These are phyloP conservation scores for Chloroclystis v-ata DNA, from an alignment of 2,888 invertebrate species.

Conservation along the genomic window DNA sequence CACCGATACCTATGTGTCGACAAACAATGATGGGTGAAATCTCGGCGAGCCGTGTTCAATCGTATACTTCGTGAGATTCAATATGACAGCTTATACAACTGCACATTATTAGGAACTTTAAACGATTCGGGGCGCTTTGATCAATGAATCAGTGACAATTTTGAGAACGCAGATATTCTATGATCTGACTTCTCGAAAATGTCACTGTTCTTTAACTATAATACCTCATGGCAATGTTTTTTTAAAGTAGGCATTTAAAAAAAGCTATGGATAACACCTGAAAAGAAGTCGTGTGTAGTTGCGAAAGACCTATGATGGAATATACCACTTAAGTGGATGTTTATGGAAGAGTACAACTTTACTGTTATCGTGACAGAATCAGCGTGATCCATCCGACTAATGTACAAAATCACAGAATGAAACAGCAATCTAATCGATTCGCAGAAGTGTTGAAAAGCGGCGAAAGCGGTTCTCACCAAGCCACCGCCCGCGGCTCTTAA, in stretches of 20 bases:
- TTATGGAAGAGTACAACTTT: too few species aligned
- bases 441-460: conserved; percentile 73
- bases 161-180: too few species aligned
- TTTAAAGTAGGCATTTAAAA: too few species aligned
- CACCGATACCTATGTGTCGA: conserved; percentile 17
- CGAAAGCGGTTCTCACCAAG: conserved; percentile 70
- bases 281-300: neutral
- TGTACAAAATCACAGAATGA: conserved; percentile 53
- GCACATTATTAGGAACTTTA: too few species aligned
- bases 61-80: conserved; percentile 14
- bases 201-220: too few species aligned
- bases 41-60: neutral
- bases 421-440: conserved; percentile 68
- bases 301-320: neutral
- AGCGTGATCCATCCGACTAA: conserved; percentile 35
- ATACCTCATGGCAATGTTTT: too few species aligned
- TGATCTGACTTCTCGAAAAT: too few species aligned
- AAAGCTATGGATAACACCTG: too few species aligned
- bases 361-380: conserved; percentile 19
- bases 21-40: conserved; percentile 21
- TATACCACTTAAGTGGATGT: too few species aligned
- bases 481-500: conserved; percentile 58
- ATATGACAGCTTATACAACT: conserved; percentile 7
- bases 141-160: too few species aligned
- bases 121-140: too few species aligned